phyloP scores from a whole-genome alignment of 2,888 invertebrate genomes.

The Drosophila kambysellisi region DNA sequence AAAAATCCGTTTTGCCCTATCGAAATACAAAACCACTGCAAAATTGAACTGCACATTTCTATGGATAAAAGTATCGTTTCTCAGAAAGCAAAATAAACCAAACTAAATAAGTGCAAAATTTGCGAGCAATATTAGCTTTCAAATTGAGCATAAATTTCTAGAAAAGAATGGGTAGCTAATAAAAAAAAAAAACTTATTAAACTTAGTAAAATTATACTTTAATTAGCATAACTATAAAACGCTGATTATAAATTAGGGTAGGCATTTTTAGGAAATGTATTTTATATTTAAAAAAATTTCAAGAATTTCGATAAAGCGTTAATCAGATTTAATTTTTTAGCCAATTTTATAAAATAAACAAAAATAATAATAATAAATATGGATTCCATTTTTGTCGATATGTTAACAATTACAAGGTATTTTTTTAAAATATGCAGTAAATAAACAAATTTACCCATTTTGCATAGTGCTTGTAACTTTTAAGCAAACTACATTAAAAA shows the following conservation, averaged over 20 bases:
- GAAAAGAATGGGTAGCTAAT: too few relatives aligned
- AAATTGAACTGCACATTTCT: conserved; percentile 24
- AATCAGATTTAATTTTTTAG: neutral
- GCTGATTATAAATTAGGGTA: neutral
- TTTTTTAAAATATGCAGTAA: neutral
- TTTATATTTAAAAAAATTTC: neutral
- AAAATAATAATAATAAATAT: neutral
- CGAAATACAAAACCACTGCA: conserved; percentile 50
- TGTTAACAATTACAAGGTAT: neutral
- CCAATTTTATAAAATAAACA: too few relatives aligned
- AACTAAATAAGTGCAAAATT: conserved; percentile 21
- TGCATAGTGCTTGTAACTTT: conserved; percentile 4
- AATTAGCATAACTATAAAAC: too few relatives aligned
- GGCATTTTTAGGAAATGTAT: neutral
- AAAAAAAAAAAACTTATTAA: too few relatives aligned
- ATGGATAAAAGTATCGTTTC: conserved; percentile 3
- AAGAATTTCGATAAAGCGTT: neutral
- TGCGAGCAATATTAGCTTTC: neutral
- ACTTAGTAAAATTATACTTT: too few relatives aligned
- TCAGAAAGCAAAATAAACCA: neutral
- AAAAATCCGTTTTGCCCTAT: conserved; percentile 53
- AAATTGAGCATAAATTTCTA: neutral
- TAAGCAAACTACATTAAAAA: neutral
- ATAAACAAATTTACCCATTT: neutral
- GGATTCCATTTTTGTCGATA: neutral